phyloP scores from a whole-genome alignment of 2,797 vertebrate genomes.

The Hephaestus fuliginosus region DNA sequence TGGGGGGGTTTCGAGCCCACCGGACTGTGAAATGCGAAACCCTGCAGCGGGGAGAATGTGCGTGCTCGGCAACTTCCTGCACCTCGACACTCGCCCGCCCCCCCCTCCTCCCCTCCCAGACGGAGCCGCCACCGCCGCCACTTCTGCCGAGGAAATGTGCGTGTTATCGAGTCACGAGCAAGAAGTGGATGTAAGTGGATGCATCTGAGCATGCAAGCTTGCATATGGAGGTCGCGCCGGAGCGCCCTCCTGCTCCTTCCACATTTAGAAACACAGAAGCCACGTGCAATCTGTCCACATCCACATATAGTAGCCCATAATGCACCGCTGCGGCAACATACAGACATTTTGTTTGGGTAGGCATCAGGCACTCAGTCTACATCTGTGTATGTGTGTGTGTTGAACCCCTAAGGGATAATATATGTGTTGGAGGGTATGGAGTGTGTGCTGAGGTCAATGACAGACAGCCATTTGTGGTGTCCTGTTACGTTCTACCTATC shows the following conservation, averaged over 20 bases:
- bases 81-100: conserved; percentile 37
- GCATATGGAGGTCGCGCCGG: conserved; percentile 36
- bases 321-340: conserved; percentile 34
- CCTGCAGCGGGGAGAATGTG: conserved; percentile 76
- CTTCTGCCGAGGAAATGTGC: conserved; percentile 30
- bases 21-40: conserved; percentile 82
- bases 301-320: conserved; percentile 41
- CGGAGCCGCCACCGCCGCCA: conserved; percentile 19
- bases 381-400: conserved; percentile 20
- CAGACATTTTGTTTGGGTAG: conserved; percentile 57
- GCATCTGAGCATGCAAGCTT: conserved; percentile 31
- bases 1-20: conserved; percentile 53
- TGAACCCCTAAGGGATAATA: conserved; percentile 51
- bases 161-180: conserved; percentile 13
- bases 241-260: conserved; percentile 36
- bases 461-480: conserved; percentile 66
- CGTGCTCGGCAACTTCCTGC: conserved; percentile 75
- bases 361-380: conserved; percentile 51
- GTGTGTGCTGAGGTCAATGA: conserved; percentile 70
- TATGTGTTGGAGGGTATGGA: conserved; percentile 54
- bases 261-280: conserved; percentile 45
- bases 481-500: conserved; percentile 63
- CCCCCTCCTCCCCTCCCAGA: conserved; percentile 39
- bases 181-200: conserved; percentile 42
- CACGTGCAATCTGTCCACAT: conserved; percentile 20